A percentile compares a stretch with the other conserved stretches of the same genome.
phyloP scores from a whole-genome alignment of 2,113 vertebrate genomes.

The Calidris pygmaea region DNA sequence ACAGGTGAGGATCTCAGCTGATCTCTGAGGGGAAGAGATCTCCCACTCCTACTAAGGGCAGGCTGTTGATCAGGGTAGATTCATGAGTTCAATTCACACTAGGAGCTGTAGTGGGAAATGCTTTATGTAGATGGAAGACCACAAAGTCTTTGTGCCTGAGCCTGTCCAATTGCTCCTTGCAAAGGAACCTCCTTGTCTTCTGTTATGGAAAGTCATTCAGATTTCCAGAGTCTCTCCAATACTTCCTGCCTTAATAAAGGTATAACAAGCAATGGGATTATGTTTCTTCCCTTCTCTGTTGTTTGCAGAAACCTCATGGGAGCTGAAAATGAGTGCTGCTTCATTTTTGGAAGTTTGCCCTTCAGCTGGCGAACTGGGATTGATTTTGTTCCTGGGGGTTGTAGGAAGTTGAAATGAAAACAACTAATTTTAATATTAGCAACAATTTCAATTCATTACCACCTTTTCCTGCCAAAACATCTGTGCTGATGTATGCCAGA shows the following conservation, averaged over 20 bases:
- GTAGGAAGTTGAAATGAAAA: constrained; percentile 1
- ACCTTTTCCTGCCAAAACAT: constrained; percentile 23
- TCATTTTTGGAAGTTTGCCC: background rate
- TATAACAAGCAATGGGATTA: background rate
- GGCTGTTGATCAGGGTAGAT: background rate
- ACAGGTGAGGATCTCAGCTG: background rate
- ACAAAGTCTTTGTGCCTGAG: background rate
- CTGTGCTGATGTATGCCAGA: background rate
- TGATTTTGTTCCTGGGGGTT: background rate
- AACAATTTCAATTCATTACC: background rate
- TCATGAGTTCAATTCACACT: background rate
- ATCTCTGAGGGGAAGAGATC: background rate
- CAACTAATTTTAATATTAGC: constrained; percentile 33
- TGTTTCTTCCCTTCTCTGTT: background rate
- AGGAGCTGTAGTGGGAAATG: background rate
- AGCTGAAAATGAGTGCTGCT: background rate
- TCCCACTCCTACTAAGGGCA: background rate
- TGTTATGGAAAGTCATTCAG: background rate
- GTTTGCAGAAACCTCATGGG: background rate
- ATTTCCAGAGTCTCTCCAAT: background rate
- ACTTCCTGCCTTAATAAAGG: background rate
- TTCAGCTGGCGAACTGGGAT: background rate
- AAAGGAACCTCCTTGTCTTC: background rate
- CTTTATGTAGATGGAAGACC: background rate
- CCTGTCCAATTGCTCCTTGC: background rate